These are phyloP conservation scores for Gonatopus flavifemur DNA, from an alignment of 1,140 invertebrate species.

Conservation along the genomic window DNA sequence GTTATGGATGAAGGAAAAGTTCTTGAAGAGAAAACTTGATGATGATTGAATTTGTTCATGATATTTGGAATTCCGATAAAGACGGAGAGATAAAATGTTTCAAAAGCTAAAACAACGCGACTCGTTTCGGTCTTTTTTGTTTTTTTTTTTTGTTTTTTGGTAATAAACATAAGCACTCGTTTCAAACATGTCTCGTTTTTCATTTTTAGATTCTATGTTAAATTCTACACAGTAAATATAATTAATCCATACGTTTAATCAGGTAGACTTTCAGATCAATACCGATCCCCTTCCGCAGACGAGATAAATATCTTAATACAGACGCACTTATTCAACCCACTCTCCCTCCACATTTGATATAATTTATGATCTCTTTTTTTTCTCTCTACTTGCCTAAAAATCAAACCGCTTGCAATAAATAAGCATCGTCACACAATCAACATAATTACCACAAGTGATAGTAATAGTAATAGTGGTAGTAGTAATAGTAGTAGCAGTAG, in stretches of 20 bases:
- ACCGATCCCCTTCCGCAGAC: slow-evolving; percentile 47
- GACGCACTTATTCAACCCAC: slow-evolving; percentile 14
- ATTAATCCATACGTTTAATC: slow-evolving; percentile 60
- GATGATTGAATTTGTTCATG: too few species aligned
- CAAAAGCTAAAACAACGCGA: slow-evolving; percentile 36
- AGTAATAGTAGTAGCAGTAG: slow-evolving; percentile 12
- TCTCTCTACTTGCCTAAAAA: slow-evolving; percentile 39
- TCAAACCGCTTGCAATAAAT: slow-evolving; percentile 40
- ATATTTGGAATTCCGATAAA: slow-evolving; percentile 30
- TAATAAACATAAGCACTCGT: slow-evolving; percentile 48
- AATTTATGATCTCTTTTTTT: slow-evolving; percentile 37
- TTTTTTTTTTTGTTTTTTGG: too few species aligned
- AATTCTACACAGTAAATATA: slow-evolving; percentile 58
- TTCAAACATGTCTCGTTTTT: slow-evolving; percentile 45
- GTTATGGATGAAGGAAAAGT: too few species aligned
- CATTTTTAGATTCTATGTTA: slow-evolving; percentile 58
- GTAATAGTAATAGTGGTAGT: slow-evolving; percentile 22
- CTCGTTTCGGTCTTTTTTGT: too few species aligned
- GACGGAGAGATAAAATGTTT: slow-evolving; percentile 26
- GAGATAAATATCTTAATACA: slow-evolving; percentile 29
- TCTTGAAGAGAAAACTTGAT: too few species aligned
- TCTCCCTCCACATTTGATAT: slow-evolving; percentile 37
- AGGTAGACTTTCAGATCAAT: slow-evolving; percentile 57
- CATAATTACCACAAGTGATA: slow-evolving; percentile 36
- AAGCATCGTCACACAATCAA: slow-evolving; percentile 35